Base-by-base conservation (phyloP, 2,113 vertebrate species). In the Ptilorrhoa leucosticta region DNA sequence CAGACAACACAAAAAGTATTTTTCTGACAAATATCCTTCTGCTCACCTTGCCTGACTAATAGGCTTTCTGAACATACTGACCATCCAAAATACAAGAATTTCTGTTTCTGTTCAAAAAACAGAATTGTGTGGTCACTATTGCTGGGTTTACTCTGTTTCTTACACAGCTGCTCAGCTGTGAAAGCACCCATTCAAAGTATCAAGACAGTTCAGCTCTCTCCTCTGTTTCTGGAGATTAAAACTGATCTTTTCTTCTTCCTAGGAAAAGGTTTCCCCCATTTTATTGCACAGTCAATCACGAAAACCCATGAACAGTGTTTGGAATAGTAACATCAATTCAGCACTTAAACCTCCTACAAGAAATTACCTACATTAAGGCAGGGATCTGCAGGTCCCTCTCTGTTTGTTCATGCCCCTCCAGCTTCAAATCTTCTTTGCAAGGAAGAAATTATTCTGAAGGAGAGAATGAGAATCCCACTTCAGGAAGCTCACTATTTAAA, bases 401-500 rank as follows among this genome's bases (percentile, higher is more conserved):
- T 33, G 27, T 70, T 51, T 48, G 44, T 13, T 30, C 22, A 6
- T 13, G 8, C 21, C 24, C 7, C 15, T 64, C 37, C 69, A 81
- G n/a, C 64, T 89, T 60, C 61, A 20, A 51, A 53, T 45, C n/a
- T 37, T 81, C 40, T 54, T 14, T 51, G 37, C 37, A 77, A 70
- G 78, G 24, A 40, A 48, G 33, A 77, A 64, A 51, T 72, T 63
- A 30, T 77, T 78, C 15, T 50, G 60, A 86, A 63, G 63, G 58
- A 92, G 16, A 31, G 56, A 89, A 73, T 30, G 21, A 66, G 45
- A 92, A 48, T 54, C 4, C 26, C 53, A 39, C 37, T 44, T 76
- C 60, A 88, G 76, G 71, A 97, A 93, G 56, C n/a, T 81, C 51
- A 61, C 79, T 90, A 8, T 73, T 93, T 65, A 93, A 90, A 83